Conservation (phyloP, 2,113 vertebrate genomes). For the Stictonetta naevosa region DNA sequence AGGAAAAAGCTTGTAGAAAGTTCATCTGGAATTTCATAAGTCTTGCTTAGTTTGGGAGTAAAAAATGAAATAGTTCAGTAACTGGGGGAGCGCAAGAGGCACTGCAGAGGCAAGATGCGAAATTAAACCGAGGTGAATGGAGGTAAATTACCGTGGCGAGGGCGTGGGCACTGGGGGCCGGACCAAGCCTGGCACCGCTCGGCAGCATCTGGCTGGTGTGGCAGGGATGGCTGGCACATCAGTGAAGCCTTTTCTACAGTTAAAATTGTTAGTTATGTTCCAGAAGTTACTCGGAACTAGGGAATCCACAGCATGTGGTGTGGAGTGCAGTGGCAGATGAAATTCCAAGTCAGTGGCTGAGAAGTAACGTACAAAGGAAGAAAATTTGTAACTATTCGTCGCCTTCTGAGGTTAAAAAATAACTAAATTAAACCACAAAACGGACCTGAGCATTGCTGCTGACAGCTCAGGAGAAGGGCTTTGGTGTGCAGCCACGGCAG, state of each 20-base stretch:
- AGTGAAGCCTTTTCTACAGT: accelerated
- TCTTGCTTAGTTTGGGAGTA: not conserved
- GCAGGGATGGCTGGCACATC: not conserved
- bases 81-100: not conserved
- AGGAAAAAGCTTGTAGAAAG: not conserved
- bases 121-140: not conserved
- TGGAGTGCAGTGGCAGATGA: accelerated
- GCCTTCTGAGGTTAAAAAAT: not conserved
- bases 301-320: accelerated
- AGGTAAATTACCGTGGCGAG: too few relatives aligned
- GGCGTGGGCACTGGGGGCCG: too few relatives aligned
- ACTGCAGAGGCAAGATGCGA: not conserved
- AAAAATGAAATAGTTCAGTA: accelerated
- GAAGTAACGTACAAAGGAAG: not conserved
- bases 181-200: accelerated
- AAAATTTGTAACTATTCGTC: not conserved
- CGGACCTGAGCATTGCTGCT: not conserved
- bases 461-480: not conserved
- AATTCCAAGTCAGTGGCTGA: not conserved
- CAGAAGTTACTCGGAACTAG: not conserved
- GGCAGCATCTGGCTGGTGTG: accelerated
- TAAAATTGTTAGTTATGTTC: accelerated
- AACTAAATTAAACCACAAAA: not conserved
- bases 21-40: accelerated
- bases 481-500: not conserved